Evolutionary conservation across 2,113 vertebrate genomes (phyloP), one percentile per base, ranked within the genome.

Genomic region (Phylloscopus trochilus): DNA sequence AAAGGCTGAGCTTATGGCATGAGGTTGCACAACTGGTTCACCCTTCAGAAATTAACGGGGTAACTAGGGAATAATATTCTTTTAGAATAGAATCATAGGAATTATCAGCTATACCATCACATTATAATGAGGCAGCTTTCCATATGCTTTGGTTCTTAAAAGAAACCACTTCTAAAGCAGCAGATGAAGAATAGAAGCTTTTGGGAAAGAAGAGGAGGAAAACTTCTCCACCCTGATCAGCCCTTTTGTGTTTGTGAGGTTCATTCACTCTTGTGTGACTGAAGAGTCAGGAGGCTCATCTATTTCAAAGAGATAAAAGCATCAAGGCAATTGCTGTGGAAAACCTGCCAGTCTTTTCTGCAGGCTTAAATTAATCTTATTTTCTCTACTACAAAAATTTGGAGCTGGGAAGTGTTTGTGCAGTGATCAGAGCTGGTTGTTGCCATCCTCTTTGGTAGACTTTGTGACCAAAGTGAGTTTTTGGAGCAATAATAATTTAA

Each of bases 231-330:
- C 79, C 51, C 70, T 75, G 64, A 52, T 92, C 14, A 89, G 66
- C 66, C 41, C 83, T 49, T 80, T 86, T 5, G 3, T 64, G 6
- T 60, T 76, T 83, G 44, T 44, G 75, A 41, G 41, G 15, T 73
- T 92, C 89, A 28, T 59, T 95, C 94, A 81, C 37, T 11, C 81
- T 33, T 15, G 56, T 59, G 90, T 77, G 82, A 70, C 64, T 90
- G 10, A 58, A 76, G 79, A 85, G n/a, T n/a, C 8, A 2, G 31
- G 75, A 59, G 74, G 55, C 84, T 92, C 84, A 62, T 87, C 87
- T 90, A 12, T 92, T 90, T 88, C 90, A 92, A 74, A 92, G 90
- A 94, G 78, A 96, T 73, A 87, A 97, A 95, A 93, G 78, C 82
- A 20, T 35, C 30, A 0, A 90, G 82, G 75, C 94, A 73, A 13